Conservation (phyloP, 2,797 vertebrate species). For the Poliocrania exsul region DNA sequence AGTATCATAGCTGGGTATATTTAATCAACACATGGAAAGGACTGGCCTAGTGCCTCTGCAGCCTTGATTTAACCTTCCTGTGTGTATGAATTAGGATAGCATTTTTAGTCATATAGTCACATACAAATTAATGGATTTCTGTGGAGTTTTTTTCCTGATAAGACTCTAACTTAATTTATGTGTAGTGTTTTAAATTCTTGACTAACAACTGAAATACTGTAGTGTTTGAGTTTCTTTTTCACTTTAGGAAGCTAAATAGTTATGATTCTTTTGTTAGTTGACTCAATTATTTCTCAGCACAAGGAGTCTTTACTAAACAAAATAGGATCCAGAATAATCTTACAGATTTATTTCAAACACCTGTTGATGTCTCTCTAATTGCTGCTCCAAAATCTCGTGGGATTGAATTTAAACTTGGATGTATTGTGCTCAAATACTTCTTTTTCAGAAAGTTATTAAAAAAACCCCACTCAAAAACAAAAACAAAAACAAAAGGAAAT, state of each 20-base stretch:
- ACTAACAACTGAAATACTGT: background rate
- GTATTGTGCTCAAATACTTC: background rate
- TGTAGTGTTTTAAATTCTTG: background rate
- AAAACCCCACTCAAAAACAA: background rate
- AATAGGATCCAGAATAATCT: background rate
- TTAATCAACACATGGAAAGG: background rate
- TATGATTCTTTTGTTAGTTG: background rate
- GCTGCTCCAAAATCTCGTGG: background rate
- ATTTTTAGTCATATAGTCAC: background rate
- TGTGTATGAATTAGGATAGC: fast-evolving
- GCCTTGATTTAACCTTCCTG: background rate
- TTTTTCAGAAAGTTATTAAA: background rate
- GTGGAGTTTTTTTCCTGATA: background rate
- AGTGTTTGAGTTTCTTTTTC: background rate
- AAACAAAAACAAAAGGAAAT: background rate
- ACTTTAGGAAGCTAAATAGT: background rate
- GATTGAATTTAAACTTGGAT: background rate
- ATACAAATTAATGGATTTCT: background rate
- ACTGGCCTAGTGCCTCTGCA: background rate
- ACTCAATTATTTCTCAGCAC: background rate
- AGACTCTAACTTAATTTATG: background rate
- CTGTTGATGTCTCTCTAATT: background rate
- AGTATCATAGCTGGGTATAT: background rate
- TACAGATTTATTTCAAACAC: background rate
- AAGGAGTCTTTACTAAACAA: background rate